Conservation (phyloP, 2,888 invertebrate genomes). For the Hyles lineata region DNA sequence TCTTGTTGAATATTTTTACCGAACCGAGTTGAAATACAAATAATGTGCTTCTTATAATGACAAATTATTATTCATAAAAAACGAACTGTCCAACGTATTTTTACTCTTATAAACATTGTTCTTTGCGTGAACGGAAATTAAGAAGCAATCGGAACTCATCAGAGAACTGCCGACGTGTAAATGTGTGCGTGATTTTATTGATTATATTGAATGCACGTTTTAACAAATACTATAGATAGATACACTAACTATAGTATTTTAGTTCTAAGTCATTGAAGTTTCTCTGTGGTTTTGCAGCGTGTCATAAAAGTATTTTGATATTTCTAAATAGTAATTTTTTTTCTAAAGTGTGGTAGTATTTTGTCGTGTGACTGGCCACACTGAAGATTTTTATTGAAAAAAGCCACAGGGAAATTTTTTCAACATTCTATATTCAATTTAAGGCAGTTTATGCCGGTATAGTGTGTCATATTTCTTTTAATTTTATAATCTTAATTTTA, state of each 20-base stretch:
- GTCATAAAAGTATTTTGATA: conserved; percentile 38
- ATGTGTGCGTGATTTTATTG: conserved; percentile 39
- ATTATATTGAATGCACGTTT: conserved; percentile 29
- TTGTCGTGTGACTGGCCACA: conserved; percentile 6
- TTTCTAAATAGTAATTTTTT: conserved; percentile 20
- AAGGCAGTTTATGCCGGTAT: conserved; percentile 64
- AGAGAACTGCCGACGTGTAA: conserved; percentile 44
- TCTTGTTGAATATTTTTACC: conserved; percentile 23
- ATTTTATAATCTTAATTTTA: conserved; percentile 66
- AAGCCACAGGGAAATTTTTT: conserved; percentile 64
- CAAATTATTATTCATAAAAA: not conserved
- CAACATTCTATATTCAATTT: conserved; percentile 59
- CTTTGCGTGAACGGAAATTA: conserved; percentile 1
- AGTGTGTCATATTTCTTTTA: conserved; percentile 83
- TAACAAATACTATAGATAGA: conserved; percentile 26
- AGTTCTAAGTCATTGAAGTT: conserved; percentile 44
- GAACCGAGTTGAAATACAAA: not conserved
- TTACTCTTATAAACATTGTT: not conserved
- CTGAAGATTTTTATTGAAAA: conserved; percentile 23
- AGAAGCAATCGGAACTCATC: conserved; percentile 32
- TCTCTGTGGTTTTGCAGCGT: conserved; percentile 61
- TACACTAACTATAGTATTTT: conserved; percentile 30
- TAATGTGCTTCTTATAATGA: not conserved
- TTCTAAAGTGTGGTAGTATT: conserved; percentile 24
- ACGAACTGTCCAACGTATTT: not conserved